A percentile compares a stretch with the other conserved stretches of the same genome.
Evolutionary conservation across 1,140 invertebrate species (phyloP).

Genomic region (Neodiprion lecontei): DNA sequence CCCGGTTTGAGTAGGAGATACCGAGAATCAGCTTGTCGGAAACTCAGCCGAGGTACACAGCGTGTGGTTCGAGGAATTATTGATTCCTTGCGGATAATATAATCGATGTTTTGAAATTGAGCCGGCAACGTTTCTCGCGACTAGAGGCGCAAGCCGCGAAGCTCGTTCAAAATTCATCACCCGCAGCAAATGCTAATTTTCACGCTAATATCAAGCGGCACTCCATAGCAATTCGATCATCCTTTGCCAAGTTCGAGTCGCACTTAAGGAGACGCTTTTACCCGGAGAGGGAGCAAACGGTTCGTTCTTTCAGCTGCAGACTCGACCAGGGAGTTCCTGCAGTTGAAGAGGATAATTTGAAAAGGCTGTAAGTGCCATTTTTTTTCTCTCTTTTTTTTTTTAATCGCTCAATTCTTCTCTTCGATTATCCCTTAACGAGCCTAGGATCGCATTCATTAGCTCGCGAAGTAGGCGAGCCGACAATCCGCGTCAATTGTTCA

Average conservation of each 20-base stretch:
- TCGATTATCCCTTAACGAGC: not conserved
- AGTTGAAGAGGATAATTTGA: too few relatives aligned
- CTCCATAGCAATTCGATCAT: not conserved
- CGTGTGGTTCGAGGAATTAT: conserved; percentile 48
- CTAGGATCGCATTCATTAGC: not conserved
- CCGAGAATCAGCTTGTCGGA: conserved; percentile 38
- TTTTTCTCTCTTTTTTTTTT: too few relatives aligned
- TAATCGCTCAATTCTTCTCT: too few relatives aligned
- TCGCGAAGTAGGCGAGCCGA: too few relatives aligned
- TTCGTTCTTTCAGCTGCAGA: not conserved
- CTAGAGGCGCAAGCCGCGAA: not conserved
- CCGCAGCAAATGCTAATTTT: not conserved
- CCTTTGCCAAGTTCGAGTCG: not conserved
- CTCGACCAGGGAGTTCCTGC: not conserved
- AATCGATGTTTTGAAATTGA: conserved; percentile 49
- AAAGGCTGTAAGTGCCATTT: too few relatives aligned
- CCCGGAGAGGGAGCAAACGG: not conserved
- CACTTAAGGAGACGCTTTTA: not conserved
- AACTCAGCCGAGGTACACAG: conserved; percentile 30
- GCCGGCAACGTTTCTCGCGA: conserved; percentile 23
- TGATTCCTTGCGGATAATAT: conserved; percentile 32
- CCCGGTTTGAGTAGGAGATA: conserved; percentile 14
- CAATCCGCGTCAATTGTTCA: too few relatives aligned
- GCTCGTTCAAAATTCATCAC: not conserved
- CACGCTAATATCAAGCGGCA: not conserved